These are phyloP conservation scores for Gymnoscopelus braueri DNA, from an alignment of 2,797 vertebrate genomes.

Conservation along the genomic window DNA sequence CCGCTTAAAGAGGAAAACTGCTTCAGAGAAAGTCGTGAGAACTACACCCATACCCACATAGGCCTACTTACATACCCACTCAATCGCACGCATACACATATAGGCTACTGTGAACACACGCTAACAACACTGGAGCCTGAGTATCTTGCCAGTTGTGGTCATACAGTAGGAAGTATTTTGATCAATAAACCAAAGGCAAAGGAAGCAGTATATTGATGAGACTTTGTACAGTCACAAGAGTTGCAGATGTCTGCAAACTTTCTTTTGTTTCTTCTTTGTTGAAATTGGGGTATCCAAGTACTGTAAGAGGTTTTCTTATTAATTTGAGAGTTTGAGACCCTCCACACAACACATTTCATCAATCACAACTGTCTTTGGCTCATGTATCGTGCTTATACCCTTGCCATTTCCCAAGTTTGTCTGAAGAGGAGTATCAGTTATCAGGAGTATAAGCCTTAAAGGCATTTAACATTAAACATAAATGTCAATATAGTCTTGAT, in stretches of 20 bases:
- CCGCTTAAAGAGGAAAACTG: constrained; percentile 10
- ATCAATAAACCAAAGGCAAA: constrained; percentile 10
- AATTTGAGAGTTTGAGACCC: too few species aligned
- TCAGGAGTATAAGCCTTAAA: too few species aligned
- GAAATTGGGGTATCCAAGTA: not conserved
- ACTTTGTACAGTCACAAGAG: not conserved
- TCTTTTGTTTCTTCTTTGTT: not conserved
- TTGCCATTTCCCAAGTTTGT: too few species aligned
- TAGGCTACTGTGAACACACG: constrained; percentile 1
- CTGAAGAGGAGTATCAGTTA: too few species aligned
- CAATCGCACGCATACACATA: constrained; percentile 2
- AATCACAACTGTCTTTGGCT: too few species aligned
- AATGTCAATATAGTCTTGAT: not conserved
- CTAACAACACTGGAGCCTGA: not conserved
- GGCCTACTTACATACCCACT: not conserved
- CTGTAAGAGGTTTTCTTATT: too few species aligned
- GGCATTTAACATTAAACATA: too few species aligned
- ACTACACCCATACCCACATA: not conserved
- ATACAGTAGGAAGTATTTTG: constrained; percentile 1
- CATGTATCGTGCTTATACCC: too few species aligned
- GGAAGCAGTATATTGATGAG: not conserved
- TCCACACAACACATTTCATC: too few species aligned
- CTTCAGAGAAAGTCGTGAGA: constrained; percentile 24
- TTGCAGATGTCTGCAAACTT: not conserved
- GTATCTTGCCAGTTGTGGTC: not conserved